Evolutionary conservation across 2,888 invertebrate species (phyloP), one percentile per base, ranked within the genome.

Genomic region (Meghimatium bilineatum): DNA sequence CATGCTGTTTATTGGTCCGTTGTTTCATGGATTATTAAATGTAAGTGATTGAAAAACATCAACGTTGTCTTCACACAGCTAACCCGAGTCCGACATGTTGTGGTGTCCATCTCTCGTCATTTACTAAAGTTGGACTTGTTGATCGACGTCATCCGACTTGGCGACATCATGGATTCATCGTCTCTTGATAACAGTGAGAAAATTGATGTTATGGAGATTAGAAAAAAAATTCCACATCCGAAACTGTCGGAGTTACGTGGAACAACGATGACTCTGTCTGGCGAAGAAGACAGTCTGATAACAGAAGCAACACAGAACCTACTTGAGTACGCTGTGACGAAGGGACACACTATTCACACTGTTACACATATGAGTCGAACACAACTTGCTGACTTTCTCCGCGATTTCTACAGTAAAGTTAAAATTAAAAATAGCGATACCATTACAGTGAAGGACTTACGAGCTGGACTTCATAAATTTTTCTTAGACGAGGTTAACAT

Each of bases 331-430:
- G 89, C 88, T 49, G 83, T 86, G 85, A 87, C 87, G 81, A 89
- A 89, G 84, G 91, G 90, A 63, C 88, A 88, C 83, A 88, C 88
- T 84, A 88, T 90, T 80, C 88, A 89, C 80, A 85, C 85, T 69
- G 87, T 91, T 67, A 87, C 89, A 78, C 88, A 88, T 63, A 88
- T 90, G 87, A 88, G 87, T 67, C 87, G 87, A 38, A 80, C 86
- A 52, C 89, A 90, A 82, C 87, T 91, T 29, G 89, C 90, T 34
- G 90, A 89, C 36, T 89, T 91, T 86, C 87, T 91, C 71, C 88
- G 89, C 80, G 90, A 91, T 82, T 91, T 91, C 83, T 91, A 91
- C 86, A 85, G 87, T n/a, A 87, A 88, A 83, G 85, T 89, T 49
- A 89, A 88, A 85, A 85, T 88, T 69, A 88, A 88, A 79, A 82